A percentile compares a stretch with the other conserved stretches of the same genome.
Conservation (phyloP, 2,113 vertebrate species). For the Eretmodus cyanostictus region DNA sequence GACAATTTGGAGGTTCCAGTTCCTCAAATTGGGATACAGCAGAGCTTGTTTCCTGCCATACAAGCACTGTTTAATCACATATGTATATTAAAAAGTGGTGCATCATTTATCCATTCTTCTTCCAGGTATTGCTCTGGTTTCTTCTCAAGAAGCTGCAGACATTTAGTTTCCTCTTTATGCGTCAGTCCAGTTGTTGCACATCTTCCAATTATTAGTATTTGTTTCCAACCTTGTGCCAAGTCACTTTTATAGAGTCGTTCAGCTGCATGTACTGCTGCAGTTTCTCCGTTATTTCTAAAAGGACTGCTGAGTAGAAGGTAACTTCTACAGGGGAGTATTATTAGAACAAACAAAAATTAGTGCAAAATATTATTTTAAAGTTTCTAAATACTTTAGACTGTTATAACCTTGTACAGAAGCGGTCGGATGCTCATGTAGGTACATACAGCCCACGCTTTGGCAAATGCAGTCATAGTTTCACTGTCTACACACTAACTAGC, state of each 20-base stretch:
- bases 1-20: background rate
- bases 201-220: background rate
- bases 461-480: background rate
- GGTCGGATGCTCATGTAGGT: background rate
- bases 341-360: background rate
- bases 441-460: background rate
- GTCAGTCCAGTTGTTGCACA: background rate
- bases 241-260: background rate
- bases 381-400: background rate
- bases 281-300: background rate
- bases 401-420: background rate
- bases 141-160: background rate
- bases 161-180: background rate
- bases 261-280: background rate
- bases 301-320: background rate
- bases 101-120: background rate
- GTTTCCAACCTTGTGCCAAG: background rate
- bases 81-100: background rate
- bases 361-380: background rate
- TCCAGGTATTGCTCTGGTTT: background rate
- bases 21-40: background rate
- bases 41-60: background rate
- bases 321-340: background rate
- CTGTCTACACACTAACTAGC: background rate
- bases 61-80: background rate